Evolutionary conservation across 2,113 vertebrate species (phyloP), one percentile per base, ranked within the genome.

Genomic region (Nothobranchius furzeri): DNA sequence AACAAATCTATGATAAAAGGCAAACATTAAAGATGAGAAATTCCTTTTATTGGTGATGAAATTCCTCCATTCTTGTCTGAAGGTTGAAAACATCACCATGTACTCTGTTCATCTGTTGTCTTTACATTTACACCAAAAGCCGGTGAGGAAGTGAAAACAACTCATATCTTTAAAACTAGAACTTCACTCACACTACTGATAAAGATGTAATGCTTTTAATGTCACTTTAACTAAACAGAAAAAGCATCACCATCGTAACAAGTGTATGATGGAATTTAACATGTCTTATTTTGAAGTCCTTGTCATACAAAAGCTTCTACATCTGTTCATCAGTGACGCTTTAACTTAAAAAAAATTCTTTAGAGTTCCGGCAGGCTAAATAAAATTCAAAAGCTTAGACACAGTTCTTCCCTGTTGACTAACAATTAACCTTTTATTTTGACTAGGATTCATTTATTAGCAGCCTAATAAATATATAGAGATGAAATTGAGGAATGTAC

Each of bases 21-120:
- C 3, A 45, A 12, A 45, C 43, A 45, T 10, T 42, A 15, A 60
- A 70, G 7, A 45, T 61, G 56, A 51, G 12, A 14, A 15, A 70
- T 78, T 76, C 15, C 12, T 64, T 90, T 88, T 82, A 88, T 76
- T 85, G 56, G 55, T 59, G 54, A 77, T 42, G 69, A 65, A 63
- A 76, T 73, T 66, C 42, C 12, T 46, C 63, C 37, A 70, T 43
- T 49, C 42, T 36, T 52, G 69, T 62, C 68, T 56, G 46, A 59
- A 71, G 12, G 24, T 48, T 64, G 50, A 57, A 65, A 75, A 70
- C 24, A 58, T 7, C 6, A 49, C 46, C 20, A 60, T 63, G 54
- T 46, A 58, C n/a, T 46, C 60, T 56, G 36, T 64, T 56, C 48
- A 58, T 12, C 13, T 2, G 36, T 11, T 67, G 20, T 59, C 9